These are phyloP conservation scores for Hippocampus abdominalis DNA, from an alignment of 2,113 vertebrate species.

Conservation along the genomic window DNA sequence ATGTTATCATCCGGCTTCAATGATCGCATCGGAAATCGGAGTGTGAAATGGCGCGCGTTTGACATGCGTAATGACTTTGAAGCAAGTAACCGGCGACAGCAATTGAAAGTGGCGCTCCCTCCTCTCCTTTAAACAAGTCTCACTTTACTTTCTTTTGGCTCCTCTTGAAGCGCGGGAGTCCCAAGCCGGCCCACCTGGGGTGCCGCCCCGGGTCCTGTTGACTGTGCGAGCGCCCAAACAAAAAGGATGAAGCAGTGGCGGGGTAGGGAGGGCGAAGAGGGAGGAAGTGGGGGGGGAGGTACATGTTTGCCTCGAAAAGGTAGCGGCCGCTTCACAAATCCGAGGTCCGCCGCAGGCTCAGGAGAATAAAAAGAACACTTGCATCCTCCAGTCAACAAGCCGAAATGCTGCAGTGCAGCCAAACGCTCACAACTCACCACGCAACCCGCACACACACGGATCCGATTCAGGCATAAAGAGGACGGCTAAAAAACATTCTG, in stretches of 20 bases:
- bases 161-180: constrained; percentile 67
- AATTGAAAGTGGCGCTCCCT: constrained; percentile 74
- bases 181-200: constrained; percentile 17
- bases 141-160: constrained; percentile 65
- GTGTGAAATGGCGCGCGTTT: constrained; percentile 15
- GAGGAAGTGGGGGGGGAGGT: not conserved
- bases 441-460: not conserved
- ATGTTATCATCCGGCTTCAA: constrained; percentile 9
- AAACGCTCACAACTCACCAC: not conserved
- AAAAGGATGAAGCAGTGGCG: constrained; percentile 1
- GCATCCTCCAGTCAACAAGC: constrained; percentile 7
- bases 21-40: constrained; percentile 34
- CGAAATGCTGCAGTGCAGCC: not conserved
- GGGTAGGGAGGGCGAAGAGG: too few species aligned
- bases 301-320: not conserved
- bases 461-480: not conserved
- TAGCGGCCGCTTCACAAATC: constrained; percentile 15
- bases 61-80: constrained; percentile 74
- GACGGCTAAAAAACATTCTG: not conserved
- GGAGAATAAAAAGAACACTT: constrained; percentile 8
- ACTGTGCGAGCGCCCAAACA: constrained; percentile 49
- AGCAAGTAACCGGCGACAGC: constrained; percentile 76
- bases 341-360: constrained; percentile 4
- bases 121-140: constrained; percentile 68
- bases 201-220: constrained; percentile 51